Percentiles rank a stretch among this genome's conserved stretches.
These are phyloP conservation scores for Diarsia dahlii DNA, from an alignment of 2,888 invertebrate genomes.

Conservation along the genomic window DNA sequence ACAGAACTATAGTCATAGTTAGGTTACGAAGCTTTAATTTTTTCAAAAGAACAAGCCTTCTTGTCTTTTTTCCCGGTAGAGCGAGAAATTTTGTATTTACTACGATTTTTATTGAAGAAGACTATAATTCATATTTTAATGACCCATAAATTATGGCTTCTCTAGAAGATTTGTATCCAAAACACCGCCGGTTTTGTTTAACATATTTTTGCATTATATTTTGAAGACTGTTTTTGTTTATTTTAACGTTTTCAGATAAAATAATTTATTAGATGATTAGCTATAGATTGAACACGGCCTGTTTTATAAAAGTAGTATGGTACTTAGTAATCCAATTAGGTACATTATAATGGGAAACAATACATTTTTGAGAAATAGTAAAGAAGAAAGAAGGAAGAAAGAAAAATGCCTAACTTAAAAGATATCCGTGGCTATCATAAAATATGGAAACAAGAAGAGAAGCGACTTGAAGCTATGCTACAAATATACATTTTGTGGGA, in stretches of 20 bases:
- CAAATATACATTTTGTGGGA: neutral
- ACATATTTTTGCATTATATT: constrained; percentile 25
- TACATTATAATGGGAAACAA: neutral
- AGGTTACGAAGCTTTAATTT: constrained; percentile 9
- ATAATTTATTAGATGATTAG: neutral
- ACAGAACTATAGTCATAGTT: neutral
- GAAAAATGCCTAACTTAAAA: too few relatives aligned
- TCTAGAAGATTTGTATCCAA: constrained; percentile 31
- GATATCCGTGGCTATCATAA: neutral
- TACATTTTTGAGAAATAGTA: neutral
- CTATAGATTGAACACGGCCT: neutral
- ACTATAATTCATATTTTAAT: constrained; percentile 28
- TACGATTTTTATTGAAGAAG: constrained; percentile 11
- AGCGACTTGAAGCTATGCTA: neutral
- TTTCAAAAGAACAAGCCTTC: constrained; percentile 11
- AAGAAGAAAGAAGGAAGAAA: too few relatives aligned
- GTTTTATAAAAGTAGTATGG: neutral
- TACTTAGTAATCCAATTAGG: neutral
- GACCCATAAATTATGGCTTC: constrained; percentile 24
- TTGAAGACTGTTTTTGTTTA: constrained; percentile 12
- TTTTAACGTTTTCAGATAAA: neutral
- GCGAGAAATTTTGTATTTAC: constrained; percentile 6
- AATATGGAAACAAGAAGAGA: neutral
- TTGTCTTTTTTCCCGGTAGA: constrained; percentile 16
- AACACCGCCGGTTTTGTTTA: constrained; percentile 31